Conservation (phyloP, 2,113 vertebrate species). For the Oreochromis spilurus region DNA sequence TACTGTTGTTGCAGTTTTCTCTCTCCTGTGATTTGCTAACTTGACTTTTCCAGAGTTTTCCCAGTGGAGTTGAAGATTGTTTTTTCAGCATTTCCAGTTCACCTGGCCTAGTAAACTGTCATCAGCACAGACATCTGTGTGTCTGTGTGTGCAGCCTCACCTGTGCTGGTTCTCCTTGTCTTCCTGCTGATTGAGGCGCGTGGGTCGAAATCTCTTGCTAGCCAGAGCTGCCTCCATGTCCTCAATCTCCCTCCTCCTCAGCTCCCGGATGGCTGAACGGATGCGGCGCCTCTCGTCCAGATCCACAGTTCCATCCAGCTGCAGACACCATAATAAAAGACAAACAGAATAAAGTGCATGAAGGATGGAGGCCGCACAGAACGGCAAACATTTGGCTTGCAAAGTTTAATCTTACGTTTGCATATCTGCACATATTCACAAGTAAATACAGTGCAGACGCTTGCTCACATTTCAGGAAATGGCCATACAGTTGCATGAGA, state of each 20-base stretch:
- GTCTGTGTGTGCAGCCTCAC: conserved; percentile 62
- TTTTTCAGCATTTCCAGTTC: conserved; percentile 18
- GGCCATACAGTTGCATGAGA: neutral
- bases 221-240: conserved; percentile 85
- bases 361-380: neutral
- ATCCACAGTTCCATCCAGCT: conserved; percentile 88
- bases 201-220: conserved; percentile 88
- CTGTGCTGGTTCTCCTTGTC: conserved; percentile 92
- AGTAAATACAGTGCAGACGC: neutral
- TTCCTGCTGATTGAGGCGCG: conserved; percentile 75
- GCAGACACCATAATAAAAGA: neutral
- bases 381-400: neutral
- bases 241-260: conserved; percentile 87
- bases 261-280: conserved; percentile 86
- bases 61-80: neutral
- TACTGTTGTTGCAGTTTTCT: conserved; percentile 1
- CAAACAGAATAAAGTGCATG: neutral
- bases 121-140: neutral
- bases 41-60: conserved; percentile 29
- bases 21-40: neutral
- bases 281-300: conserved; percentile 88
- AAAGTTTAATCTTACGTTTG: neutral
- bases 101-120: neutral
- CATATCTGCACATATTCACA: neutral
- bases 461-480: neutral